A percentile compares a stretch with the other conserved stretches of the same genome.
Evolutionary conservation across 35 echinoderm and acorn worm species (phyloP).

Genomic region (Acanthaster planci): DNA sequence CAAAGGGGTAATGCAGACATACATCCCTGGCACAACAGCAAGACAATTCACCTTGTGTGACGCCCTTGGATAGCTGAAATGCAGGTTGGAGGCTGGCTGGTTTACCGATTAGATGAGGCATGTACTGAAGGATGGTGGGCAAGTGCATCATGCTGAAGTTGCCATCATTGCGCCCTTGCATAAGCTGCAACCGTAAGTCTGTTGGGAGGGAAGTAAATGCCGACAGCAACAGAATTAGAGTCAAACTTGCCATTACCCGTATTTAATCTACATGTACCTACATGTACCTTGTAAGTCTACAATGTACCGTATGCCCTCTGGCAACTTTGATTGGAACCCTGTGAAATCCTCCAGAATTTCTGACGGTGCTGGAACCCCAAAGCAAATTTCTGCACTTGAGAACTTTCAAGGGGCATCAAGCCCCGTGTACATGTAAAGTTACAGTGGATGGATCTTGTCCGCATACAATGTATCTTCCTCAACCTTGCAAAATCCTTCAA

Average conservation of each 20-base stretch:
- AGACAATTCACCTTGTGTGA: conserved; percentile 64
- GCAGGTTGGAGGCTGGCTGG: conserved; percentile 73
- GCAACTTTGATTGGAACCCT: too few species aligned
- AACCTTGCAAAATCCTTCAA: too few species aligned
- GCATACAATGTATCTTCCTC: too few species aligned
- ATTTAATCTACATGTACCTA: too few species aligned
- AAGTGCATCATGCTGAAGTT: conserved; percentile 40
- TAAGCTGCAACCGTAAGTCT: conserved; percentile 14
- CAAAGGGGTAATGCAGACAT: not conserved
- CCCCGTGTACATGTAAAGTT: too few species aligned
- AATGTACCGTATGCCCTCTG: too few species aligned
- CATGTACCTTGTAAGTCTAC: too few species aligned
- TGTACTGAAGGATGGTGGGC: conserved; percentile 83
- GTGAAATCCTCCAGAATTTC: too few species aligned
- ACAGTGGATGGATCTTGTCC: too few species aligned
- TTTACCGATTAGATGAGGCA: conserved; percentile 80
- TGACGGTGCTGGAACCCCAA: too few species aligned
- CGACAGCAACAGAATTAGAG: not conserved
- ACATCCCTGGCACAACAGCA: not conserved
- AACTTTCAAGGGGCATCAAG: too few species aligned
- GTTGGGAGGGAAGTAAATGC: not conserved
- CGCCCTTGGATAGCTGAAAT: conserved; percentile 77
- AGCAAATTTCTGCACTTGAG: too few species aligned
- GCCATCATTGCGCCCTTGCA: conserved; percentile 24
- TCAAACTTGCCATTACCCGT: not conserved